These are phyloP conservation scores for Marisa cornuarietis DNA, from an alignment of 1,140 invertebrate genomes.

Conservation along the genomic window DNA sequence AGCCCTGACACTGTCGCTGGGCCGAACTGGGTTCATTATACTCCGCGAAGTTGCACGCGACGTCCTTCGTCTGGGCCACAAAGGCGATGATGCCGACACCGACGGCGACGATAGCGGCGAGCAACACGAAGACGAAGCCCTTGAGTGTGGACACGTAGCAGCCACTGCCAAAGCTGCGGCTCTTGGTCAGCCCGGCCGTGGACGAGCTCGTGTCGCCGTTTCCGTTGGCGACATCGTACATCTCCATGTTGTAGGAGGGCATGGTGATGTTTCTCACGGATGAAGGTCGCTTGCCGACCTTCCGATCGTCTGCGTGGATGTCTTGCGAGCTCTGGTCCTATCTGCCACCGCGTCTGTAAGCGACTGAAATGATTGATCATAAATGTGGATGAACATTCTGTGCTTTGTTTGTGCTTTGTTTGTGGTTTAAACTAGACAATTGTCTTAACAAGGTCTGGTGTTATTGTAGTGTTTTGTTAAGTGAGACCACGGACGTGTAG, in stretches of 20 bases:
- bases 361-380: no score
- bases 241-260: constrained; percentile 16
- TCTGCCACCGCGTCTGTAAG: no score
- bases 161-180: neutral
- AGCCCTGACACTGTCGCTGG: neutral
- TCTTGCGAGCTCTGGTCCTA: no score
- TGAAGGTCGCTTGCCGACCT: neutral
- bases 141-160: constrained; percentile 5
- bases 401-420: no score
- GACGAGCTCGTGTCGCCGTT: constrained; percentile 13
- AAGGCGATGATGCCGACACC: constrained; percentile 18
- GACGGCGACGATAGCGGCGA: constrained; percentile 2
- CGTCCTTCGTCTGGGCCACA: constrained; percentile 4
- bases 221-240: neutral
- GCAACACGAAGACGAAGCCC: constrained; percentile 18
- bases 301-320: neutral
- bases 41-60: constrained; percentile 4
- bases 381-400: no score
- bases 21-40: neutral
- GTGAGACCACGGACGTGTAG: no score
- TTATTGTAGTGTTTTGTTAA: no score
- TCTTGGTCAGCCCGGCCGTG: neutral
- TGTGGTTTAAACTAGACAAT: no score
- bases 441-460: no score
- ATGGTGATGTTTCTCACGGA: neutral